These are phyloP conservation scores for Epinephelus malabaricus DNA, from an alignment of 2,797 vertebrate species.

Conservation along the genomic window DNA sequence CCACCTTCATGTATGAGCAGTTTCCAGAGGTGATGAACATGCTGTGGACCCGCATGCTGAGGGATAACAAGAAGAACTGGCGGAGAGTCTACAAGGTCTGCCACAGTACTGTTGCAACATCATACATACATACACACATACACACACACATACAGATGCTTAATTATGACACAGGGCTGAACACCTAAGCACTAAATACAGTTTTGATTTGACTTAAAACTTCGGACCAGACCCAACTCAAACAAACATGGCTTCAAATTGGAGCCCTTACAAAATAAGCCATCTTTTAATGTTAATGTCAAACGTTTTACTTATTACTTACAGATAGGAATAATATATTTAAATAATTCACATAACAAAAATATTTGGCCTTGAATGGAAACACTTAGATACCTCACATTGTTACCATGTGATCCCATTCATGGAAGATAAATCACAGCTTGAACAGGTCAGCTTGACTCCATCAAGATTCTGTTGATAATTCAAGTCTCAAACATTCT, in stretches of 20 bases:
- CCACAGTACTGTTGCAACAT: constrained; percentile 18
- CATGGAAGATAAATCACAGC: background rate
- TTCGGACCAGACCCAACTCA: background rate
- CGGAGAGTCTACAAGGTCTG: constrained; percentile 98
- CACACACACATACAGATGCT: background rate
- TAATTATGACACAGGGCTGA: background rate
- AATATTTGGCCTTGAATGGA: background rate
- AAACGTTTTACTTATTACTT: background rate
- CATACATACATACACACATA: background rate
- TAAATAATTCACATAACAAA: background rate
- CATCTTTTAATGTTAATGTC: constrained; percentile 6
- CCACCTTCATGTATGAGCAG: constrained; percentile 99
- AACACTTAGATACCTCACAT: background rate
- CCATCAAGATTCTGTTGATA: background rate
- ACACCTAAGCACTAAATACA: background rate
- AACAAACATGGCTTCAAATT: background rate
- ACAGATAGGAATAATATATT: background rate
- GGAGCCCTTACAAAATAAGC: background rate
- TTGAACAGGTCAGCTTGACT: background rate
- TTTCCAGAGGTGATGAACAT: constrained; percentile 99
- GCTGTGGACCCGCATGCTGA: constrained; percentile 98
- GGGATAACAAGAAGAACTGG: constrained; percentile 99
- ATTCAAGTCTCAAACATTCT: background rate
- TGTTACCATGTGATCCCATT: background rate
- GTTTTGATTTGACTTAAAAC: constrained; percentile 22